Base-by-base conservation (phyloP, 2,888 invertebrate species). In the Callyntrura sp. region DNA sequence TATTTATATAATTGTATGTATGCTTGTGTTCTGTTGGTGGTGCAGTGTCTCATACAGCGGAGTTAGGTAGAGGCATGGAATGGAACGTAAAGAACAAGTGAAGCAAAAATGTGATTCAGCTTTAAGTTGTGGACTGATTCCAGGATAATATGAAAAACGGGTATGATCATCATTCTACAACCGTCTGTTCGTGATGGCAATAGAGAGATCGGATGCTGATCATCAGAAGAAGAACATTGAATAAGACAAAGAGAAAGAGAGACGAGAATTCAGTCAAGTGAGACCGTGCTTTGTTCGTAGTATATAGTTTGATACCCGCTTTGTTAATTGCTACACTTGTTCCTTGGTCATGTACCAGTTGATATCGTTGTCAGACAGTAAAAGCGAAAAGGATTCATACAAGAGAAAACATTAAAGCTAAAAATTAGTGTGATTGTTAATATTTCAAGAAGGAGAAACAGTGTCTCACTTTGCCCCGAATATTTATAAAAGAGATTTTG, bases 311-410 rank as follows among this genome's bases (percentile, higher is more conserved):
- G 84, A 73, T 73, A 28, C 62, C 23, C 45, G 45, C 55, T 70
- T 14, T 48, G 68, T 68, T 17, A 51, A 68, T 60, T 55, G 73
- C 57, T 57, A 73, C 85, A 85, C 85, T 85, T 85, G 73, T 85
- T 85, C 76, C 85, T 85, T 76, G 85, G 62, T 85, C 85, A 85
- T 60, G 76, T 62, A 23, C 43, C 76, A 85, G 85, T 85, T 17
- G 62, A 76, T 48, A 76, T 48, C 48, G 20, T 17, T 45, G 9
- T n/a, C n/a, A n/a, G n/a, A n/a, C n/a, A n/a, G 25, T 8, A 55
- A 12, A 51, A 14, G 51, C 43, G 9, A 1, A 23, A 55, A 11
- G n/a, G 5, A 55, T 9, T 6, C n/a, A n/a, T n/a, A n/a, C n/a
- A 55, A 12, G 55, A 55, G 45, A 45, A 45, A 45, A 55, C 3